A percentile compares a stretch with the other conserved stretches of the same genome.
phyloP scores from a whole-genome alignment of 2,797 vertebrate species.

The Loris lydekkerianus region DNA sequence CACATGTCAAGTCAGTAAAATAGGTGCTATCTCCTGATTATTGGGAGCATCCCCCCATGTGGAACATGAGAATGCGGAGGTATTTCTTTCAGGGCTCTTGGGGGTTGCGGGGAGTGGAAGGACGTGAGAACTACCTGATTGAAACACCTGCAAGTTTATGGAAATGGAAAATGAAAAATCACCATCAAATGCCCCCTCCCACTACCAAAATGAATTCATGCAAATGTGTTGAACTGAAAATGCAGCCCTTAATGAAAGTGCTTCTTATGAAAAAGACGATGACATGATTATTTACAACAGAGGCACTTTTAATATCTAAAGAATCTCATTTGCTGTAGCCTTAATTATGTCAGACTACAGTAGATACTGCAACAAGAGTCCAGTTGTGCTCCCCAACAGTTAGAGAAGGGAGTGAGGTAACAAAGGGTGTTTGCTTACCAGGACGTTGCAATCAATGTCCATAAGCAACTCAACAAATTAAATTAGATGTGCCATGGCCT shows the following conservation, averaged over 20 bases:
- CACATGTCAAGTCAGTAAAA: not conserved
- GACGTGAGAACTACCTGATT: not conserved
- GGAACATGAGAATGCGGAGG: not conserved
- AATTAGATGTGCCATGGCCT: not conserved
- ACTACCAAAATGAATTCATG: constrained; percentile 39
- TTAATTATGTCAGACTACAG: constrained; percentile 23
- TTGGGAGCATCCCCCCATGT: not conserved
- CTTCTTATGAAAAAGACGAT: constrained; percentile 60
- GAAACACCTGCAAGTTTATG: constrained; percentile 53
- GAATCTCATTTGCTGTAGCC: not conserved
- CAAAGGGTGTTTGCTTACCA: not conserved
- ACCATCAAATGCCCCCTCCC: not conserved
- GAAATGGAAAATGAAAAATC: constrained; percentile 34
- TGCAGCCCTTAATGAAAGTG: constrained; percentile 62
- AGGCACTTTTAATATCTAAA: constrained; percentile 65
- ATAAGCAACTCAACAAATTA: constrained; percentile 33
- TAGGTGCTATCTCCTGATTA: not conserved
- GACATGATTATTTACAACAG: constrained; percentile 67
- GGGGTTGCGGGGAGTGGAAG: accelerated
- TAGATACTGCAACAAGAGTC: not conserved
- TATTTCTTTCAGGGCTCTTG: constrained; percentile 23
- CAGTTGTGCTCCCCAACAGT: not conserved
- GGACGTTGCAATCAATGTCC: not conserved
- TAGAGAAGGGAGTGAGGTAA: not conserved
- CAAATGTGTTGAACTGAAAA: constrained; percentile 63